Conservation (phyloP, 2,888 invertebrate genomes). For the Anodontia alba region DNA sequence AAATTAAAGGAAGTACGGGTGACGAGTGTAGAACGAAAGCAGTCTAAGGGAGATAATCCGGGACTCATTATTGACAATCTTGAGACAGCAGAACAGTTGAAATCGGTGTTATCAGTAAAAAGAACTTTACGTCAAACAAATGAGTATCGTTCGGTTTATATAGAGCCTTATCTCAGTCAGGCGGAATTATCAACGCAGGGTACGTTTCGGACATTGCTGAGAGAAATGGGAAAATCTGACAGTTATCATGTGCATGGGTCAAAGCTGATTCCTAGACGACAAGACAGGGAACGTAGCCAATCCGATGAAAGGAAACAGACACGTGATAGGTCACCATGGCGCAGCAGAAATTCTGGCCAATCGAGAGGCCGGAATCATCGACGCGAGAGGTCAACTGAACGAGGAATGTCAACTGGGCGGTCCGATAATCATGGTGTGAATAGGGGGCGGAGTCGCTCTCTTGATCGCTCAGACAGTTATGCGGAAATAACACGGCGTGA, state of each 20-base stretch:
- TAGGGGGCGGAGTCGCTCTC: background rate
- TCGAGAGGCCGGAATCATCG: no score
- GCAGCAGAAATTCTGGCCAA: no score
- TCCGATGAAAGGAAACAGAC: background rate
- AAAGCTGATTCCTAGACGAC: background rate
- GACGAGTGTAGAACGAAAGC: background rate
- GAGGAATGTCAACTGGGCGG: background rate
- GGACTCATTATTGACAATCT: background rate
- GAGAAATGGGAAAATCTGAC: constrained; percentile 8
- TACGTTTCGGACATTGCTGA: background rate
- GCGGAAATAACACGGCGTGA: background rate
- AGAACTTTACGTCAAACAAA: background rate
- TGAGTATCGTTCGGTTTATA: constrained; percentile 14
- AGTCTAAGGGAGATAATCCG: background rate
- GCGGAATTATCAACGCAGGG: constrained; percentile 1
- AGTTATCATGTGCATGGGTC: constrained; percentile 13
- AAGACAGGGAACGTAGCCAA: background rate
- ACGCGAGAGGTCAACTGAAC: background rate
- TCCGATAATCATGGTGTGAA: background rate
- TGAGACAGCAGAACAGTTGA: background rate
- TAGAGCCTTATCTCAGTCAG: background rate
- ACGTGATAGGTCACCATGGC: background rate
- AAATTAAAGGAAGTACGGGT: background rate
- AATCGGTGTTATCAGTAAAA: background rate
- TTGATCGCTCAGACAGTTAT: background rate